Evolutionary conservation across 2,888 invertebrate genomes (phyloP).

Genomic region (Melieria crassipennis): DNA sequence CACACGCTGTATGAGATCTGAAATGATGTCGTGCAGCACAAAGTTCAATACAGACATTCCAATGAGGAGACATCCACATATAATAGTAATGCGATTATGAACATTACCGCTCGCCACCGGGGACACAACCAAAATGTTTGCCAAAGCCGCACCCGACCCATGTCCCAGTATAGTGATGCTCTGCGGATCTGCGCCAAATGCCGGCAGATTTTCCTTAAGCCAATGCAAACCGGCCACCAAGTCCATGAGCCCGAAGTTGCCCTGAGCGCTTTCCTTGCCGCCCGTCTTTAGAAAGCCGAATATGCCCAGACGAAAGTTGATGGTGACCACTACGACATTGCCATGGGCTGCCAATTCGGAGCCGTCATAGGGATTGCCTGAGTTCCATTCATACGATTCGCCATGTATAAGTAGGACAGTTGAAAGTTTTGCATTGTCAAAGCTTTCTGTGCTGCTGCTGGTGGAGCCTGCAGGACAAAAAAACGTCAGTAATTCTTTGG

Average conservation of each 20-base stretch:
- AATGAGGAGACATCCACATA: neutral
- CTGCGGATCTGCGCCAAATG: conserved; percentile 95
- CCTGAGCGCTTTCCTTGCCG: conserved; percentile 87
- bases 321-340: conserved; percentile 87
- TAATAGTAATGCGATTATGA: neutral
- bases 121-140: conserved; percentile 95
- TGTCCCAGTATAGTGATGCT: conserved; percentile 95
- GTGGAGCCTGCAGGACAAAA: conserved; percentile 35
- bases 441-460: conserved; percentile 31
- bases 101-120: conserved; percentile 89
- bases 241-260: conserved; percentile 92
- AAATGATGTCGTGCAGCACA: conserved; percentile 53
- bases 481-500: neutral
- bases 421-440: conserved; percentile 68
- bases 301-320: conserved; percentile 90
- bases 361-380: conserved; percentile 97
- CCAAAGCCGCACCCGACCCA: conserved; percentile 95
- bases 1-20: conserved; percentile 88
- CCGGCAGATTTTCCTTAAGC: conserved; percentile 93
- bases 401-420: conserved; percentile 92
- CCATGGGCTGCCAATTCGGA: conserved; percentile 93
- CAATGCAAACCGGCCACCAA: conserved; percentile 95
- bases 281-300: conserved; percentile 92
- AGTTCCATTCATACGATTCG: conserved; percentile 96
- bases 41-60: too few species aligned